Evolutionary conservation across 2,113 vertebrate species (phyloP).

Genomic region (Nothobranchius kuhntae): DNA sequence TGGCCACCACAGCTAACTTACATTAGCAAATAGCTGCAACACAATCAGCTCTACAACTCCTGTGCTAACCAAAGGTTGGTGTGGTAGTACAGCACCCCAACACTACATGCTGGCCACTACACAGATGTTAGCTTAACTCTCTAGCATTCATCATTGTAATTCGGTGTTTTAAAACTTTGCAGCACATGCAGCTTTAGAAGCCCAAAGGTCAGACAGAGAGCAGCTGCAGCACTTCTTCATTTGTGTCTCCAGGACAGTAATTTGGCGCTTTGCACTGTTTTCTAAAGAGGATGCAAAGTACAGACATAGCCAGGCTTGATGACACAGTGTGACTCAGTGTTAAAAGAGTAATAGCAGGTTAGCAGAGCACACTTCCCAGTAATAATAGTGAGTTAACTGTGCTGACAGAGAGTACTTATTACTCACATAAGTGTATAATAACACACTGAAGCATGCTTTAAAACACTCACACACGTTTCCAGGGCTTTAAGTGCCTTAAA

Average conservation of each 20-base stretch:
- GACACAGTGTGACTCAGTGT: slow-evolving; percentile 18
- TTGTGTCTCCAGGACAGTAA: not conserved
- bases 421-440: slow-evolving; percentile 29
- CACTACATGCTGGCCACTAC: too few species aligned
- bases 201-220: too few species aligned
- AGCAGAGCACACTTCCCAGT: slow-evolving; percentile 1
- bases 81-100: too few species aligned
- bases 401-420: slow-evolving; percentile 49
- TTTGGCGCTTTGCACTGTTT: not conserved
- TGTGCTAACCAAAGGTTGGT: too few species aligned
- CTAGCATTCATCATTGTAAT: too few species aligned
- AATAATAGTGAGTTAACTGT: slow-evolving; percentile 27
- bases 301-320: slow-evolving; percentile 5
- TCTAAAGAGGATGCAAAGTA: not conserved
- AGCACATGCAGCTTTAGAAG: too few species aligned
- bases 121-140: too few species aligned
- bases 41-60: too few species aligned
- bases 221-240: slow-evolving; percentile 6
- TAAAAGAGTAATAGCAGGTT: slow-evolving; percentile 28
- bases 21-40: too few species aligned
- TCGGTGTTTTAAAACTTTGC: too few species aligned
- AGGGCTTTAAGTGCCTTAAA: slow-evolving; percentile 58
- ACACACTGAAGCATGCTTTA: slow-evolving; percentile 17
- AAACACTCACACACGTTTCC: slow-evolving; percentile 16
- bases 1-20: too few species aligned